Conservation (phyloP, 1,140 invertebrate species). For the Hermatobates lingyangjiaoensis region DNA sequence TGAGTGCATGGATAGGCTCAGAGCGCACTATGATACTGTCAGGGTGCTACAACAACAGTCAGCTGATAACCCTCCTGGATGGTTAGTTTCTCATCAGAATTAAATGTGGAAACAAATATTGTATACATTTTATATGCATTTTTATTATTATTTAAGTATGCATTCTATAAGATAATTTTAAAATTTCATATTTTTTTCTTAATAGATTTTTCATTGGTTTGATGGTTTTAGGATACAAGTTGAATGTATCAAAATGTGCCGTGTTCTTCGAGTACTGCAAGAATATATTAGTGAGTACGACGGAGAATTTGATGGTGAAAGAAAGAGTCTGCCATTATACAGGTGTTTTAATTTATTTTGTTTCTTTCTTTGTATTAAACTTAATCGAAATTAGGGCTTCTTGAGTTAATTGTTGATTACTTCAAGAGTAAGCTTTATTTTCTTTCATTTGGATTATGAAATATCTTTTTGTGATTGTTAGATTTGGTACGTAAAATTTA, state of each 20-base stretch:
- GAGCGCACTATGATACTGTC: conserved; percentile 59
- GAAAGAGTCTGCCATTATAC: conserved; percentile 71
- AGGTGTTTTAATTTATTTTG: too few species aligned
- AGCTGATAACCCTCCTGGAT: conserved; percentile 5
- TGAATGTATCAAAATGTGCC: conserved; percentile 77
- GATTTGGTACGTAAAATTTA: too few species aligned
- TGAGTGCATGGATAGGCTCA: conserved; percentile 72
- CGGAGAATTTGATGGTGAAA: conserved; percentile 71
- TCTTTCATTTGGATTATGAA: too few species aligned
- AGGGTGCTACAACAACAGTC: conserved; percentile 26
- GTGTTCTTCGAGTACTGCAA: conserved; percentile 81
- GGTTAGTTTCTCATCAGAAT: conserved; percentile 15
- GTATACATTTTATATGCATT: too few species aligned
- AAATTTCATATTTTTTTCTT: background rate
- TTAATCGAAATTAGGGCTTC: conserved; percentile 7
- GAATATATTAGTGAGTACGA: conserved; percentile 95
- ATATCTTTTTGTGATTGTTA: too few species aligned
- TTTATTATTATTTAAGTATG: too few species aligned
- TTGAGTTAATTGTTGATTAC: conserved; percentile 6
- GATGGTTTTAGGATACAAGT: conserved; percentile 8
- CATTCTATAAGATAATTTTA: too few species aligned
- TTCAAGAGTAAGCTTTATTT: too few species aligned
- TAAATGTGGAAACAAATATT: conserved; percentile 27
- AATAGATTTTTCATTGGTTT: too few species aligned
- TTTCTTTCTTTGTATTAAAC: too few species aligned